Percentiles rank a stretch among this genome's conserved stretches.
phyloP scores from a whole-genome alignment of 2,888 invertebrate species.

The Chrysotoxum bicinctum region DNA sequence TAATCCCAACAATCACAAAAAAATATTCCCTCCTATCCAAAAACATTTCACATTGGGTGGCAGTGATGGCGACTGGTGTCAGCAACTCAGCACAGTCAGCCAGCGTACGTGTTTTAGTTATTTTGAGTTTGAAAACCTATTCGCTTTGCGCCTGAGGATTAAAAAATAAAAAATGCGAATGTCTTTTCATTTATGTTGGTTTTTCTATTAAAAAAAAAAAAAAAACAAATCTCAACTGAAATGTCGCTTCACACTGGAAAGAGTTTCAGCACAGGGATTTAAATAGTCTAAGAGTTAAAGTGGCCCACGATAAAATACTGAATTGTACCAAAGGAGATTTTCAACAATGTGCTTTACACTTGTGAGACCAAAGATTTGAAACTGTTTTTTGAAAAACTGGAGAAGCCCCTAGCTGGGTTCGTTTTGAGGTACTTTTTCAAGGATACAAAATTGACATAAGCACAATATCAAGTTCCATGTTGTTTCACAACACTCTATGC shows the following conservation, averaged over 20 bases:
- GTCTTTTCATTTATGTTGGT: conserved; percentile 1
- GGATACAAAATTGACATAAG: background rate
- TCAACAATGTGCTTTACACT: too few species aligned
- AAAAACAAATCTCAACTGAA: background rate
- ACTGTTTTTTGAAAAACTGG: too few species aligned
- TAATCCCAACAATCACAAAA: conserved; percentile 35
- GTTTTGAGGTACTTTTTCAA: background rate
- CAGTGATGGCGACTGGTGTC: background rate
- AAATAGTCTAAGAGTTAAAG: background rate
- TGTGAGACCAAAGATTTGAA: too few species aligned
- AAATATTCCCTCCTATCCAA: background rate
- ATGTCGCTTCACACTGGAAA: background rate
- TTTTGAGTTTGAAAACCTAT: conserved; percentile 11
- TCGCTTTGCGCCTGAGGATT: conserved; percentile 1
- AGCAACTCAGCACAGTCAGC: background rate
- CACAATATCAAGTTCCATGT: background rate
- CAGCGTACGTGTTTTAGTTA: conserved; percentile 6
- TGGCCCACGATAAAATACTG: background rate
- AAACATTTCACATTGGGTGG: background rate
- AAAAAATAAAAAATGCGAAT: conserved; percentile 9
- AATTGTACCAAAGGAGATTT: too few species aligned
- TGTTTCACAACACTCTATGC: background rate
- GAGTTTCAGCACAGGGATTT: background rate
- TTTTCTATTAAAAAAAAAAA: background rate
- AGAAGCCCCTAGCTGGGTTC: too few species aligned